Percentiles rank a stretch among this genome's conserved stretches.
These are phyloP conservation scores for Thripadectes ignobilis DNA, from an alignment of 2,797 vertebrate species.

Conservation along the genomic window DNA sequence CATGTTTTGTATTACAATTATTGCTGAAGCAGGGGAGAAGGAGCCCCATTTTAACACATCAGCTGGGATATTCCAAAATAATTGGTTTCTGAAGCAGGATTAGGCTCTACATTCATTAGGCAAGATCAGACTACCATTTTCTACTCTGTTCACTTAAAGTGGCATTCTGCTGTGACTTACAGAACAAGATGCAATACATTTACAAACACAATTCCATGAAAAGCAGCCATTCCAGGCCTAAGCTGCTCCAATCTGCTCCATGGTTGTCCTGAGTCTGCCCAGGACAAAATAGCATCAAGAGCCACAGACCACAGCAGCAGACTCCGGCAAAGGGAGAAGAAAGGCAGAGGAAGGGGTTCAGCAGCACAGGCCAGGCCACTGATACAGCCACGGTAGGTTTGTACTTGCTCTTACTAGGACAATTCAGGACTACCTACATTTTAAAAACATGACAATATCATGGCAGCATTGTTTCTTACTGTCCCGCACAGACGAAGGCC, in stretches of 20 bases:
- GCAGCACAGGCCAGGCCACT: background rate
- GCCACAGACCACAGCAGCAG: background rate
- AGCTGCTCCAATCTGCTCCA: background rate
- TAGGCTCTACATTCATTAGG: background rate
- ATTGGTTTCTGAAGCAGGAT: background rate
- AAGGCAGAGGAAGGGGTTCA: background rate
- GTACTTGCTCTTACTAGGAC: background rate
- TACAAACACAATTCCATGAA: background rate
- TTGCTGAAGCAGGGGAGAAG: background rate
- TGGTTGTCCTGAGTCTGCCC: fast-evolving
- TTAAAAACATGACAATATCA: fast-evolving
- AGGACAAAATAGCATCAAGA: background rate
- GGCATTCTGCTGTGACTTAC: fast-evolving
- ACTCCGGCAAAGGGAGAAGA: background rate
- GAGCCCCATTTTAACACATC: background rate
- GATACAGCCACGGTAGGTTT: fast-evolving
- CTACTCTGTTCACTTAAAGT: background rate
- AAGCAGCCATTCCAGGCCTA: background rate
- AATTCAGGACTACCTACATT: background rate
- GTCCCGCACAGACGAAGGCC: background rate
- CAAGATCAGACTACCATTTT: background rate
- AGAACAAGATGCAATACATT: background rate
- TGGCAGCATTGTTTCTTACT: background rate
- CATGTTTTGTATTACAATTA: background rate
- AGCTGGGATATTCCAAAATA: background rate